phyloP scores from a whole-genome alignment of 2,113 vertebrate species.

The Empidonax alnorum region DNA sequence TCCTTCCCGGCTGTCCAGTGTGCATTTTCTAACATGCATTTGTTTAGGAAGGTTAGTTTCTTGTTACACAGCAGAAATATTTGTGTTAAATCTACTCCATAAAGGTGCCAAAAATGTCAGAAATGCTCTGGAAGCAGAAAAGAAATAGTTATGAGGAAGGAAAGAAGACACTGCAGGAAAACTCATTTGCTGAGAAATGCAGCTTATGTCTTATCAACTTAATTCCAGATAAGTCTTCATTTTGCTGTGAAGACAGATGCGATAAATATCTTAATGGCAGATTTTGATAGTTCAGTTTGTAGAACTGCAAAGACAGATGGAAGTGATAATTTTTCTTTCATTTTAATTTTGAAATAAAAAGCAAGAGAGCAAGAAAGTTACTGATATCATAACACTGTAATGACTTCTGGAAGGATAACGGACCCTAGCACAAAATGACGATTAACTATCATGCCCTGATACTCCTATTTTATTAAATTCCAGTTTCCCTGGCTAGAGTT shows the following conservation, averaged over 20 bases:
- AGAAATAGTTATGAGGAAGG: neutral
- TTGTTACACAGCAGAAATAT: constrained; percentile 6
- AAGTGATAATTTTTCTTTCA: constrained; percentile 57
- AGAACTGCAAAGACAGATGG: constrained; percentile 52
- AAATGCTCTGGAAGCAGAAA: constrained; percentile 45
- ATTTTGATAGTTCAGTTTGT: constrained; percentile 33
- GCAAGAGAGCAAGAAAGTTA: constrained; percentile 35
- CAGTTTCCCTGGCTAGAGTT: neutral
- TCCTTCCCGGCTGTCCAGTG: neutral
- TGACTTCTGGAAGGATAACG: constrained; percentile 55
- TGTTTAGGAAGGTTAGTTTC: constrained; percentile 21
- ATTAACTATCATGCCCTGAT: constrained; percentile 1
- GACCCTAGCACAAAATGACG: neutral
- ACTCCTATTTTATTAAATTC: constrained; percentile 13
- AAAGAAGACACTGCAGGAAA: constrained; percentile 7
- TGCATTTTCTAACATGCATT: constrained; percentile 12
- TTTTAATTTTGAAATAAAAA: constrained; percentile 65
- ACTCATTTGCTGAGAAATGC: constrained; percentile 41
- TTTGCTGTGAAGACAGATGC: constrained; percentile 34
- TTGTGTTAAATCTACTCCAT: neutral
- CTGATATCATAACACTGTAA: constrained; percentile 2
- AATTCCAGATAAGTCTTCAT: constrained; percentile 65
- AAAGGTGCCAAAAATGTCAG: neutral
- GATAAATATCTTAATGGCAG: constrained; percentile 65
- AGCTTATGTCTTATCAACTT: constrained; percentile 63